A percentile compares a stretch with the other conserved stretches of the same genome.
phyloP scores from a whole-genome alignment of 1,140 invertebrate genomes.

The Ditylenchus dipsaci region DNA sequence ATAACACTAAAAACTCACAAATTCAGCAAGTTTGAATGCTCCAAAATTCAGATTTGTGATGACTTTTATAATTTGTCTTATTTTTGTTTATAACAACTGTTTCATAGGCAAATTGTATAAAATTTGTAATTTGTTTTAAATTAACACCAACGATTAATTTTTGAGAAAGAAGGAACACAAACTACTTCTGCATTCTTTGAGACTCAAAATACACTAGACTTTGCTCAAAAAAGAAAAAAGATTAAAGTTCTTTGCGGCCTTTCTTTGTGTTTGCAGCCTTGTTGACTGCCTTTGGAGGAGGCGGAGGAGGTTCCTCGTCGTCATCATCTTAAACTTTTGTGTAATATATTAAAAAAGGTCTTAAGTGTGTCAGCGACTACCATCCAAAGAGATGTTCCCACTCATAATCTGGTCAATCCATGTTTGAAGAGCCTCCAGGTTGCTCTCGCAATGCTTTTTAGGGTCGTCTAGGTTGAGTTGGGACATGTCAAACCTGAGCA shows the following conservation, averaged over 20 bases:
- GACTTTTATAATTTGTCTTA: too few species aligned
- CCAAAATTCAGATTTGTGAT: too few species aligned
- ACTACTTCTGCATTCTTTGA: too few species aligned
- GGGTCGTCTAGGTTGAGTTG: conserved; percentile 57
- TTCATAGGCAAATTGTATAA: too few species aligned
- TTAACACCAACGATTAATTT: too few species aligned
- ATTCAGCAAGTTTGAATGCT: too few species aligned
- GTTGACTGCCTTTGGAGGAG: conserved; percentile 31
- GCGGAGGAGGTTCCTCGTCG: conserved; percentile 47
- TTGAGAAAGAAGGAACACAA: too few species aligned
- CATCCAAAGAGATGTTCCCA: conserved; percentile 54
- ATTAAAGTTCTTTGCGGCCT: conserved; percentile 23
- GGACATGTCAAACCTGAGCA: conserved; percentile 50
- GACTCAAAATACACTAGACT: too few species aligned
- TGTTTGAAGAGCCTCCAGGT: conserved; percentile 55
- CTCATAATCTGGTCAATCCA: conserved; percentile 58
- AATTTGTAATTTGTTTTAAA: too few species aligned
- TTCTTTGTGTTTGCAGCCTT: conserved; percentile 19
- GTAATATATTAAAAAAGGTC: background rate
- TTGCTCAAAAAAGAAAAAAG: background rate
- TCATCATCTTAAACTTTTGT: conserved; percentile 42
- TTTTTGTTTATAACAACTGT: too few species aligned
- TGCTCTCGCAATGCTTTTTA: conserved; percentile 55
- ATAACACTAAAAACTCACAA: too few species aligned
- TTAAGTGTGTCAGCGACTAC: conserved; percentile 19